phyloP scores from a whole-genome alignment of 2,888 invertebrate genomes.

The Tetramorium bicarinatum region DNA sequence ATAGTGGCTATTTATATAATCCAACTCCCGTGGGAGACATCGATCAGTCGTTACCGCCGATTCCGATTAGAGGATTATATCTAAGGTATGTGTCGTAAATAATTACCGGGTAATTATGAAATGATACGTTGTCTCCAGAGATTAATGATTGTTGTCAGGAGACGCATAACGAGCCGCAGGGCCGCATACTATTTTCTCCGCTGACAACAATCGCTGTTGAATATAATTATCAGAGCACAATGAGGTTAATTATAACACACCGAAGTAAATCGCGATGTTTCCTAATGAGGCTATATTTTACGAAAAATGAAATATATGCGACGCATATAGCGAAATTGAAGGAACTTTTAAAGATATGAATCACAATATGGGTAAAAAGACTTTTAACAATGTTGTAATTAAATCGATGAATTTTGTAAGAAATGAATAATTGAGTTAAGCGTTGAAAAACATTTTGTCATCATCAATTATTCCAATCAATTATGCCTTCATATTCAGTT shows the following conservation, averaged over 20 bases:
- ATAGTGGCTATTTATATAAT: conserved; percentile 7
- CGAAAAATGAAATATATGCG: neutral
- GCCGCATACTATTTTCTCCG: conserved; percentile 5
- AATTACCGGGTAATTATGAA: conserved; percentile 38
- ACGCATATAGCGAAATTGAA: neutral
- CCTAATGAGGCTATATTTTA: neutral
- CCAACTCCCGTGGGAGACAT: neutral
- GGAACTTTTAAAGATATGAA: neutral
- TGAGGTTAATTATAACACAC: conserved; percentile 18
- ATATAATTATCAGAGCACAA: conserved; percentile 22
- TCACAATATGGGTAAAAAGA: neutral
- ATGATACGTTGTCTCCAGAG: conserved; percentile 33
- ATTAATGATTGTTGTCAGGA: conserved; percentile 37
- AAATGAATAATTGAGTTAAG: neutral
- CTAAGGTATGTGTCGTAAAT: conserved; percentile 5
- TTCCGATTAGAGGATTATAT: conserved; percentile 32
- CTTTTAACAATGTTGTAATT: neutral
- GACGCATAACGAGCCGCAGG: conserved; percentile 32
- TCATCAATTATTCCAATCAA: neutral
- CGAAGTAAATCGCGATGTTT: neutral
- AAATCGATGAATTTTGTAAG: neutral
- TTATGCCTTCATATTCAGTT: neutral
- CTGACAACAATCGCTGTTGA: neutral
- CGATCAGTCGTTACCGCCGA: neutral
- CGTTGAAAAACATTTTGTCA: neutral